Percentiles rank a stretch among this genome's conserved stretches.
Conservation (phyloP, 2,888 invertebrate genomes). For the Lamproptera curius region DNA sequence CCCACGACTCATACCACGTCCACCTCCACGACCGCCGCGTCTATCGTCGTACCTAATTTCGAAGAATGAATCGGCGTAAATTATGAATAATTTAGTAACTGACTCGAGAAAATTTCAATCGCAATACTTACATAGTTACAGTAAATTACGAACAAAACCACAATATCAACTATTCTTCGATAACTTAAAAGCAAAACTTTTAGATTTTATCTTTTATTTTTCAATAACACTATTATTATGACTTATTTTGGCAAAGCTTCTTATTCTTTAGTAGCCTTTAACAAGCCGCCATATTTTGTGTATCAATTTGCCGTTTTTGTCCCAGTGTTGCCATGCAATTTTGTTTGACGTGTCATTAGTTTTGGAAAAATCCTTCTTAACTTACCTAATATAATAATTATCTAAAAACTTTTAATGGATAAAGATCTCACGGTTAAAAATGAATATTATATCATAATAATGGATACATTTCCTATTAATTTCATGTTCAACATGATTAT, state of each 20-base stretch:
- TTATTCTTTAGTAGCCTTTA: constrained; percentile 20
- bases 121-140: constrained; percentile 16
- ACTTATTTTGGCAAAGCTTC: constrained; percentile 20
- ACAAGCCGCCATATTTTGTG: constrained; percentile 28
- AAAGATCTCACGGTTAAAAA: no score
- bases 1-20: constrained; percentile 53
- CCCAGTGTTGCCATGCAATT: constrained; percentile 5
- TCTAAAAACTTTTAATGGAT: no score
- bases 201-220: no score
- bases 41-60: constrained; percentile 72
- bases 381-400: no score
- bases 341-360: constrained; percentile 20
- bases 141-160: neutral
- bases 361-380: no score
- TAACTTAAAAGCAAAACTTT: no score
- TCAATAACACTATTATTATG: neutral
- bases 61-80: constrained; percentile 6
- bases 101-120: neutral
- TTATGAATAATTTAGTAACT: neutral
- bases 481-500: no score
- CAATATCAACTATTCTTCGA: neutral
- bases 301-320: constrained; percentile 13
- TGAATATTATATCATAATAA: no score
- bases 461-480: no score
- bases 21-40: constrained; percentile 60